Evolutionary conservation across 30 jellyfish, hydroid and myxozoan species (phyloP), one percentile per base, ranked within the genome.

Genomic region (Aurelia aurita): DNA sequence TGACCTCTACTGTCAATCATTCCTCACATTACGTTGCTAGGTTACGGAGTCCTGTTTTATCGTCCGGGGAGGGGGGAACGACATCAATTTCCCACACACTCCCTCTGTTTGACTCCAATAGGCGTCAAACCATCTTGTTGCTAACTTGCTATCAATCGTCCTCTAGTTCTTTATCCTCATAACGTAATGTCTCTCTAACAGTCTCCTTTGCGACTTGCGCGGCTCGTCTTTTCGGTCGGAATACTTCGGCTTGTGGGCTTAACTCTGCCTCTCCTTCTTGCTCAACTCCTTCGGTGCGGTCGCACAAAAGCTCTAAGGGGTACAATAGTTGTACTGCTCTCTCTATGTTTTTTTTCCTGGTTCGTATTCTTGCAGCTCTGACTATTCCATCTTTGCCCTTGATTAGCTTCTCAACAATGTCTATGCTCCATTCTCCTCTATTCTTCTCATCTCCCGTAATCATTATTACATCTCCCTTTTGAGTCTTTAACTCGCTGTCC

Each of bases 401-500:
- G 14, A 54, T 23, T 23, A 77, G 27, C 34, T 77, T 59, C 58
- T 57, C 45, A 11, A 77, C 63, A 1, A 77, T 77, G 28, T 87
- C 86, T 35, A 77, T 21, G 60, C 35, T 53, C 88, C 88, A 59
- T 16, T 77, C 22, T 3, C 22, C 85, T 59, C 85, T 18, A 32
- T 77, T 77, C 63, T 44, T 77, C 43, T 57, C 88, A 68, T 77
- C 88, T 2, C 83, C 88, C 35, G 14, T 25, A 39, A 77, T 54
- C 23, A 77, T 31, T 19, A 77, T 87, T 1, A 77, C 88, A 21
- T 77, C 85, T 35, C 88, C 88, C 21, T n/a, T 67, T 23, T 55
- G 20, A 20, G 6, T 53, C 64, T 53, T 53, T 53, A 2, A 2
- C 9, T 32, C 25, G 9, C 25, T 53, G 2, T 53, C 25, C 20